Percentiles rank a stretch among this genome's conserved stretches.
phyloP scores from a whole-genome alignment of 1,140 invertebrate genomes.

The Drosophila aff. region DNA sequence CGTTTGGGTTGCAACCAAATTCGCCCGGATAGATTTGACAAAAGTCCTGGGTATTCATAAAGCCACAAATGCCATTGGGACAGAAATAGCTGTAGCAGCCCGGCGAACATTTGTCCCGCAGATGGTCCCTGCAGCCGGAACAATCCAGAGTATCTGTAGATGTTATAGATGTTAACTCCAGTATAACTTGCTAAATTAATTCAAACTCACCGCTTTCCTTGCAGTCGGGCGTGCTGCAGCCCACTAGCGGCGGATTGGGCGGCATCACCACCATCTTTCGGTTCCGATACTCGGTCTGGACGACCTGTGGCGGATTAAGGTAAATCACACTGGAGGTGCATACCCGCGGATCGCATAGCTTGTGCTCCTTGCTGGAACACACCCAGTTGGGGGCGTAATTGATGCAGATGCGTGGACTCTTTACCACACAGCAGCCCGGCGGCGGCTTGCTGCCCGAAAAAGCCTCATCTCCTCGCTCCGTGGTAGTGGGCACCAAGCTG shows the following conservation, averaged over 20 bases:
- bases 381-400: slow-evolving; percentile 65
- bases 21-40: slow-evolving; percentile 62
- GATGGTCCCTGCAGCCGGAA: slow-evolving; percentile 61
- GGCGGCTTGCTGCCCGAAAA: slow-evolving; percentile 11
- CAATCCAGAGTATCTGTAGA: slow-evolving; percentile 61
- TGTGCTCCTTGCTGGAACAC: slow-evolving; percentile 46
- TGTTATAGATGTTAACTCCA: no score
- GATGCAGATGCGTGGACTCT: slow-evolving; percentile 62
- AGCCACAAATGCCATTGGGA: slow-evolving; percentile 48
- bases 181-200: neutral
- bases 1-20: slow-evolving; percentile 52
- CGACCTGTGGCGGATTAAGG: slow-evolving; percentile 55
- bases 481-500: slow-evolving; percentile 12
- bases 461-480: slow-evolving; percentile 1
- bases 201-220: slow-evolving; percentile 49
- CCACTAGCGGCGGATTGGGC: slow-evolving; percentile 63
- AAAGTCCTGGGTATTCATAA: slow-evolving; percentile 56
- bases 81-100: slow-evolving; percentile 68
- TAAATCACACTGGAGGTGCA: slow-evolving; percentile 55
- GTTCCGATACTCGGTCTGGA: slow-evolving; percentile 22
- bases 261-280: slow-evolving; percentile 64
- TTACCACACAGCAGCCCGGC: slow-evolving; percentile 55
- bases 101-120: slow-evolving; percentile 52
- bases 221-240: slow-evolving; percentile 56
- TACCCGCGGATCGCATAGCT: slow-evolving; percentile 57